Percentiles rank a stretch among this genome's conserved stretches.
These are phyloP conservation scores for Junco hyemalis DNA, from an alignment of 2,113 vertebrate species.

Conservation along the genomic window DNA sequence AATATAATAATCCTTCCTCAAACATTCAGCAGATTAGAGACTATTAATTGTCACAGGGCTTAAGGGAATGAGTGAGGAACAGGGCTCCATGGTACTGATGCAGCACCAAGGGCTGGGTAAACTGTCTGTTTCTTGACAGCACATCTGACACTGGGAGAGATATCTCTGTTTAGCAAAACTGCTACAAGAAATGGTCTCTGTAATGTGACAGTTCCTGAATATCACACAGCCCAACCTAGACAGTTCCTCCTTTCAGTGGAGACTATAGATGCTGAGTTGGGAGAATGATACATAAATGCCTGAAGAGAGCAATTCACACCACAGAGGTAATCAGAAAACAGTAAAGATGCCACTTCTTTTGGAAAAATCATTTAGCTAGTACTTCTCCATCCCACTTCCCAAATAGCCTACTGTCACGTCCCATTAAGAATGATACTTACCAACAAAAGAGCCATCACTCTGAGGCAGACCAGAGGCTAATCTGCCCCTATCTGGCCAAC, in stretches of 20 bases:
- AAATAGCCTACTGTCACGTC: neutral
- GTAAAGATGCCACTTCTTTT: neutral
- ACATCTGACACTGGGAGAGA: neutral
- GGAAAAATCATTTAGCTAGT: neutral
- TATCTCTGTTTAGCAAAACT: neutral
- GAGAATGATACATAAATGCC: neutral
- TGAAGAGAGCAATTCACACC: neutral
- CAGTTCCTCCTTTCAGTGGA: neutral
- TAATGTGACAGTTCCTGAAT: neutral
- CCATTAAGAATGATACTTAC: neutral
- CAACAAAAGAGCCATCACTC: neutral
- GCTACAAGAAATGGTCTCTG: neutral
- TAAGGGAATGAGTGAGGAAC: neutral
- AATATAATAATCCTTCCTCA: constrained; percentile 22
- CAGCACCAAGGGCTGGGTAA: neutral
- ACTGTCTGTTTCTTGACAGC: fast-evolving
- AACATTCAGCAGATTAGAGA: neutral
- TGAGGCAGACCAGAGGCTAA: neutral
- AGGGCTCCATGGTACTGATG: neutral
- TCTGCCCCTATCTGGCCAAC: neutral
- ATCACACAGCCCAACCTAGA: neutral
- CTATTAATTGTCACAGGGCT: constrained; percentile 7
- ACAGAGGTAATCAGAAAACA: neutral
- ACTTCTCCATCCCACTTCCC: neutral
- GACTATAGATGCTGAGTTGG: neutral